phyloP scores from a whole-genome alignment of 1,140 invertebrate species.

The Brachionus paranguensis region DNA sequence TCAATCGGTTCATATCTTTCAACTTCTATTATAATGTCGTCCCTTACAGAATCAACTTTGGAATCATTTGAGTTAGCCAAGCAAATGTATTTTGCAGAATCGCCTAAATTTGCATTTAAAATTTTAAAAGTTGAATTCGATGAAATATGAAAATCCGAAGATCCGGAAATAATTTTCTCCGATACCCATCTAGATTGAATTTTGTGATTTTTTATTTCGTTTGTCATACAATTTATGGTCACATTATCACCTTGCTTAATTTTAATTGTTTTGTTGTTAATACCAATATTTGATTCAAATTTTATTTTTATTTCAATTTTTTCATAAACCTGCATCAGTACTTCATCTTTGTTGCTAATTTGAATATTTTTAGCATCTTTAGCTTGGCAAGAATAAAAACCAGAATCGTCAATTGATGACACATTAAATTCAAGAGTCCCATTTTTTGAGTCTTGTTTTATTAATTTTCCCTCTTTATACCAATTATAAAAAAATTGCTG shows the following conservation, averaged over 20 bases:
- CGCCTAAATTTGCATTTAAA: not conserved
- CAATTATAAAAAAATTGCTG: not conserved
- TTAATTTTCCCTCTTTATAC: not conserved
- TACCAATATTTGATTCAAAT: not conserved
- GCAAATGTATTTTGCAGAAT: not conserved
- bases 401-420: not conserved
- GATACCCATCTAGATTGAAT: not conserved
- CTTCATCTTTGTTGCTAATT: not conserved
- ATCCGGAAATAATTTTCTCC: not conserved
- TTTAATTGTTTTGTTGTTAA: not conserved
- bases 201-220: not conserved
- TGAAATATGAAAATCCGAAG: not conserved
- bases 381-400: not conserved
- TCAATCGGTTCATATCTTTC: not conserved
- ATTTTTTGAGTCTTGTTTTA: not conserved
- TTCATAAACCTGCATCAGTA: not conserved
- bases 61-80: not conserved
- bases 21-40: not conserved
- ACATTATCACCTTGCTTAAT: not conserved
- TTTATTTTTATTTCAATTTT: slow-evolving; percentile 11
- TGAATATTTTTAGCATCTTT: not conserved
- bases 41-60: not conserved
- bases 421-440: not conserved
- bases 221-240: not conserved
- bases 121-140: not conserved